Conservation (phyloP, 2,113 vertebrate species). For the Eubucco bourcierii region DNA sequence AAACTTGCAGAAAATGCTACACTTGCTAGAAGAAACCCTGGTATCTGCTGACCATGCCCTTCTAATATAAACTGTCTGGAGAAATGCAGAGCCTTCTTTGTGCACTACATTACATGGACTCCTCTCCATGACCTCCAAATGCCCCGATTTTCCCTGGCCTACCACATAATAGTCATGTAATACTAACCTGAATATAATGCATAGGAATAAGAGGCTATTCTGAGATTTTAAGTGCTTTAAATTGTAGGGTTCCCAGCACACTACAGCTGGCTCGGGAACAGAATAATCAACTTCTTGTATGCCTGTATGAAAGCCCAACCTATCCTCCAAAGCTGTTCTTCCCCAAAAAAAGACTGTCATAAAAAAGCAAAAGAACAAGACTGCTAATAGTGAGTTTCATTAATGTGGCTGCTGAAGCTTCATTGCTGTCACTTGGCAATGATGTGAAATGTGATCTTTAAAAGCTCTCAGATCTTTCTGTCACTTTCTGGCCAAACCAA, state of each 20-base stretch:
- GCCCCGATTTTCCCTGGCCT: slow-evolving; percentile 30
- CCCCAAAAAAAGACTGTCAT: not conserved
- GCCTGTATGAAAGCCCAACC: not conserved
- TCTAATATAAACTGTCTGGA: slow-evolving; percentile 52
- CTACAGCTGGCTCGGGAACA: slow-evolving; percentile 22
- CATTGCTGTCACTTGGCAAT: not conserved
- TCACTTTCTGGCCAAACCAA: not conserved
- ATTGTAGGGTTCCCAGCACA: slow-evolving; percentile 30
- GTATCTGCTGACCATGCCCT: slow-evolving; percentile 30
- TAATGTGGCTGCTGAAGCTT: not conserved
- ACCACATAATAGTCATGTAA: slow-evolving; percentile 50
- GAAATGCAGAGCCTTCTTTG: slow-evolving; percentile 22
- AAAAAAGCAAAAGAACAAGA: not conserved
- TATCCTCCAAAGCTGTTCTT: not conserved
- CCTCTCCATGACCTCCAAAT: slow-evolving; percentile 39
- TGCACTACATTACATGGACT: not conserved
- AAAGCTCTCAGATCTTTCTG: not conserved
- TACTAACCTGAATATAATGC: not conserved
- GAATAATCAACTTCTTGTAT: not conserved
- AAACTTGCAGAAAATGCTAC: slow-evolving; percentile 15
- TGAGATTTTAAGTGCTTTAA: slow-evolving; percentile 49
- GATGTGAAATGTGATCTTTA: not conserved
- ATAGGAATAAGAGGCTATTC: slow-evolving; percentile 50
- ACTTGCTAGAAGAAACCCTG: slow-evolving; percentile 7
- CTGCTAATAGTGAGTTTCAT: not conserved